Evolutionary conservation across 2,113 vertebrate genomes (phyloP).

Genomic region (Beaufortia kweichowensis): DNA sequence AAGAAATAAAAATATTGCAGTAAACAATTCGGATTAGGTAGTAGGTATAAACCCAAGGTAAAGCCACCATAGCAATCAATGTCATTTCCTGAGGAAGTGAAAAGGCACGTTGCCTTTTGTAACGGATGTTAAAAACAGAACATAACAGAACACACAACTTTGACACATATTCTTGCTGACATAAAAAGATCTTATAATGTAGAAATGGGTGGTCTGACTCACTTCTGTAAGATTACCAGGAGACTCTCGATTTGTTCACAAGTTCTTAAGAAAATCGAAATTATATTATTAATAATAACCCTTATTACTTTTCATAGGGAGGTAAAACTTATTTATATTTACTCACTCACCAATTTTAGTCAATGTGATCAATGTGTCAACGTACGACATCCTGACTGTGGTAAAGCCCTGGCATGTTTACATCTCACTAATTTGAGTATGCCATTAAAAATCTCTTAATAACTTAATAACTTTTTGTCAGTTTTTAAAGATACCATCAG

Average conservation of each 20-base stretch:
- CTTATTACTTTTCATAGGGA: no score
- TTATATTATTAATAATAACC: no score
- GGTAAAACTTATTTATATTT: no score
- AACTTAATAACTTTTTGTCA: no score
- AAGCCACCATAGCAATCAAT: background rate
- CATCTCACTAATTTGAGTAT: background rate
- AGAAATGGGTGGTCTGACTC: background rate
- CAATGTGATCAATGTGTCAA: background rate
- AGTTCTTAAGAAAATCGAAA: background rate
- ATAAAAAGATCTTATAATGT: background rate
- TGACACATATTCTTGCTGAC: background rate
- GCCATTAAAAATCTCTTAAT: background rate
- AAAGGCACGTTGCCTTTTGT: background rate
- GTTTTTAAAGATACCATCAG: no score
- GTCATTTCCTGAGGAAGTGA: slow-evolving; percentile 45
- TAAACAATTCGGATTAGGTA: background rate
- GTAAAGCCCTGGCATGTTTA: background rate
- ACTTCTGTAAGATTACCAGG: background rate
- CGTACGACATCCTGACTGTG: background rate
- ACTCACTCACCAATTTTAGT: no score
- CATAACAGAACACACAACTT: background rate
- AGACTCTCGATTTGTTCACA: background rate
- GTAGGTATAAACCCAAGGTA: background rate
- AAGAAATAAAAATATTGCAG: background rate
- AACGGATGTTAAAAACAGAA: slow-evolving; percentile 28